Evolutionary conservation across 1,140 invertebrate species (phyloP), one percentile per base, ranked within the genome.

Genomic region (Phymastichus coffea): DNA sequence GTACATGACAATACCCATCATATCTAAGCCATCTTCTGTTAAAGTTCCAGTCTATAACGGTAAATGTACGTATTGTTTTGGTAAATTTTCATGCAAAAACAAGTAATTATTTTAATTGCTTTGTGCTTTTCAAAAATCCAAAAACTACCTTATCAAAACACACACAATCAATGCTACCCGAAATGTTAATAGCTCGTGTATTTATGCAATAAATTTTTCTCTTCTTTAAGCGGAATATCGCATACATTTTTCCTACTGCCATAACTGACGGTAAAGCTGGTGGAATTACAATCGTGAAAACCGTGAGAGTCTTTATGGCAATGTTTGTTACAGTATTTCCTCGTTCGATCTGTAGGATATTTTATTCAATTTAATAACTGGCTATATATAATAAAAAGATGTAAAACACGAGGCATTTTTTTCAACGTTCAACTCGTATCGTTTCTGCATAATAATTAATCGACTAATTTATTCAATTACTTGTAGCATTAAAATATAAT

Each of bases 131-230:
- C n/a, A n/a, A n/a, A n/a, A n/a, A n/a, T n/a, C n/a, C n/a, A n/a
- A n/a, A n/a, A n/a, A n/a, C n/a, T 69, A 94, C 93, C 88, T 99
- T 99, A 78, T 99, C 97, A 78, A 99, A 99, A 71, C 95, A 97
- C 46, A 97, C 86, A 66, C 93, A 91, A 79, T 98, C 93, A n/a
- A 98, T 82, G 26, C 92, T 95, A 0, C 97, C 97, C 64, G 92
- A 91, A 15, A 98, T 92, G 70, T 98, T 99, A 58, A 99, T 97
- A 2, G 91, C 89, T 20, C 89, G 82, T 0, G 96, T 95, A 63
- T 93, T 95, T 46, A 98, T 97, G 67, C 96, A 99, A 78, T 91
- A 95, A 56, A 99, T 93, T 46, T 88, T 80, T 4, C 86, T 84
- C 17, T 81, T 82, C 72, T 91, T 89, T 37, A 99, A 80, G 17